A percentile compares a stretch with the other conserved stretches of the same genome.
phyloP scores from a whole-genome alignment of 64 coral and sea anemone genomes.

The Actinia equina region DNA sequence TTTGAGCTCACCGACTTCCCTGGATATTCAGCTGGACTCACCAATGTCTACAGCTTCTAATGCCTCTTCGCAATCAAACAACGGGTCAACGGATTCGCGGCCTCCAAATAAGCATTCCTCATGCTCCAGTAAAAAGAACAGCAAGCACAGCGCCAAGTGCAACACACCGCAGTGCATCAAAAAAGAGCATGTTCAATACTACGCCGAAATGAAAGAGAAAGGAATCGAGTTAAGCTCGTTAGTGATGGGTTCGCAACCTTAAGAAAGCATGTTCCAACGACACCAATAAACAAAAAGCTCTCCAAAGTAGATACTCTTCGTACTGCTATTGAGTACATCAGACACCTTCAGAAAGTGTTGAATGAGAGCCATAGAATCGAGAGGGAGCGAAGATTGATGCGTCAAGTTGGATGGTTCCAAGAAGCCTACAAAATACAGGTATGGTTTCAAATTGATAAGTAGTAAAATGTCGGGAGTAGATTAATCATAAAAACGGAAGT shows the following conservation, averaged over 20 bases:
- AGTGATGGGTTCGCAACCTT: constrained; percentile 89
- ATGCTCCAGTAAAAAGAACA: constrained; percentile 37
- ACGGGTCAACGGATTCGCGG: neutral
- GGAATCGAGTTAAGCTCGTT: constrained; percentile 85
- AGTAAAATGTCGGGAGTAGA: constrained; percentile 3
- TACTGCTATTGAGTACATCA: constrained; percentile 90
- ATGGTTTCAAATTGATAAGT: constrained; percentile 9
- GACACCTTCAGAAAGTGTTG: constrained; percentile 75
- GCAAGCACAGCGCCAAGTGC: constrained; percentile 61
- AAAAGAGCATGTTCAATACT: constrained; percentile 82
- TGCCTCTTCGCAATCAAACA: neutral
- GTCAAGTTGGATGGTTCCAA: constrained; percentile 73
- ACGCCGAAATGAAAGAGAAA: constrained; percentile 84
- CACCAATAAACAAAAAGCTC: constrained; percentile 85
- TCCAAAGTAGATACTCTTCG: constrained; percentile 94
- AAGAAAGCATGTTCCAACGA: constrained; percentile 72
- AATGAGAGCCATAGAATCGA: constrained; percentile 80
- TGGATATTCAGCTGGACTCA: constrained; percentile 14
- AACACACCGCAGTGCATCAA: constrained; percentile 66
- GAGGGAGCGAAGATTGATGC: constrained; percentile 53
- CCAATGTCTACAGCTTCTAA: constrained; percentile 26
- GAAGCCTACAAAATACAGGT: constrained; percentile 78
- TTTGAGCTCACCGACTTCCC: constrained; percentile 47
- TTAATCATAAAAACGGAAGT: no score
- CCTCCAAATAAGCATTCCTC: neutral